Base-by-base conservation (phyloP, 1,140 invertebrate species). In the Micrasema minimum region DNA sequence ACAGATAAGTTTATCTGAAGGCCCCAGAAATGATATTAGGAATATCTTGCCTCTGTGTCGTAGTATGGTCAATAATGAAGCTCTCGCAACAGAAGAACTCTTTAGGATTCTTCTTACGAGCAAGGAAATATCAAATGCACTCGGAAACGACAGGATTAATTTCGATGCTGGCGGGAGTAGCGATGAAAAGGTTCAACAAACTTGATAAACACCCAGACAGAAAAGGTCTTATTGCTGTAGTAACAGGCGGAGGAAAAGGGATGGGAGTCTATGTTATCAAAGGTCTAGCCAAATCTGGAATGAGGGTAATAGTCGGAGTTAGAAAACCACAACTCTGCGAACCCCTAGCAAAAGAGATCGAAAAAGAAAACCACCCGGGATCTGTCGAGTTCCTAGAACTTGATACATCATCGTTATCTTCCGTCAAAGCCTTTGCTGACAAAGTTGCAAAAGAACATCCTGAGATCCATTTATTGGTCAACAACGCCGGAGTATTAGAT, bases 401-500 rank as follows among this genome's bases (percentile, higher is more conserved):
- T 57, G 87, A 91, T 77, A 83, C 92, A 66, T 83, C 88, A 50
- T 87, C 85, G 26, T 80, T 96, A 50, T 85, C 89, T 59, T 96
- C 95, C 0, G 90, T 96, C 1, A 88, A 85, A 77, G 79, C 86
- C 59, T 97, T 97, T 82, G 91, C 90, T 0, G 79, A 89, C 14
- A 80, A 86, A 66, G 87, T 96, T 31, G 84, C 88, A 64, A 79
- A 83, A 4, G 86, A 88, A 71, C 89, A 89, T 75, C 78, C 85
- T 10, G 86, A 88, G 77, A 85, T 96, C 51, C 85, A 95, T 79
- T 79, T 93, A 71, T 82, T 96, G 4, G 87, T 96, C 1, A 96
- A 96, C 81, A 96, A 96, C 84, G 93, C 94, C 79, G 94, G 92
- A 18, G 89, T 96, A 43, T 96, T 96, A 93, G 93, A 92, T 78